Evolutionary conservation across 2,797 vertebrate genomes (phyloP), one percentile per base, ranked within the genome.

Genomic region (Muscicapa comitata): DNA sequence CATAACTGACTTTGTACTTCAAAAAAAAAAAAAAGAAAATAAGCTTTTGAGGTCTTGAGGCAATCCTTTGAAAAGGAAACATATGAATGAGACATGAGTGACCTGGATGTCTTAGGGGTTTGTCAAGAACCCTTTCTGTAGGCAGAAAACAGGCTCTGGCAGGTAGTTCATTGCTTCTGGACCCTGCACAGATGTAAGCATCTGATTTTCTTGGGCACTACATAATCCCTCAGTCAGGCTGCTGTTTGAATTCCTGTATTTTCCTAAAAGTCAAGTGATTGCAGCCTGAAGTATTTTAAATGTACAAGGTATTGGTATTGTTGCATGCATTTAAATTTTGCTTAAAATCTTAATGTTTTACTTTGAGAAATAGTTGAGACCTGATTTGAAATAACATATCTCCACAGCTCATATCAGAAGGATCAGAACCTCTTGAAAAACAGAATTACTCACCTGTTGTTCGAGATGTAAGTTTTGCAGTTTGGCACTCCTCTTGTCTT

Each of bases 381-480:
- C 70, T 94, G n/a, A 87, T 65, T 65, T 73, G 28, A 87, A 95
- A 77, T 94, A 66, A 74, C 67, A 96, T 91, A 7, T 92, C 19
- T 94, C 72, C 81, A 74, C 96, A 99, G 99, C 96, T 99, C 40
- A 95, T 98, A 29, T 99, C 99, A 35, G 98, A 99, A 54, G 99
- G 99, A 13, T 98, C 98, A 67, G 98, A 98, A 86, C 98, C 98
- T 17, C 96, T 99, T 54, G 99, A 99, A 54, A 97, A 98, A 50
- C 98, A 99, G 91, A 97, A 97, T 37, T 99, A 99, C 95, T 99
- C 98, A 80, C 96, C 99, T 13, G 98, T 99, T 98, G 99, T 99
- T 91, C 96, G 98, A 98, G 98, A 99, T 85, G 99, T 99, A 97
- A 99, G 99, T 99, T 62, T 57, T 71, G 7, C 45, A 53, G 26